Evolutionary conservation across 2,113 vertebrate genomes (phyloP).

Genomic region (Eulemur rufifrons): DNA sequence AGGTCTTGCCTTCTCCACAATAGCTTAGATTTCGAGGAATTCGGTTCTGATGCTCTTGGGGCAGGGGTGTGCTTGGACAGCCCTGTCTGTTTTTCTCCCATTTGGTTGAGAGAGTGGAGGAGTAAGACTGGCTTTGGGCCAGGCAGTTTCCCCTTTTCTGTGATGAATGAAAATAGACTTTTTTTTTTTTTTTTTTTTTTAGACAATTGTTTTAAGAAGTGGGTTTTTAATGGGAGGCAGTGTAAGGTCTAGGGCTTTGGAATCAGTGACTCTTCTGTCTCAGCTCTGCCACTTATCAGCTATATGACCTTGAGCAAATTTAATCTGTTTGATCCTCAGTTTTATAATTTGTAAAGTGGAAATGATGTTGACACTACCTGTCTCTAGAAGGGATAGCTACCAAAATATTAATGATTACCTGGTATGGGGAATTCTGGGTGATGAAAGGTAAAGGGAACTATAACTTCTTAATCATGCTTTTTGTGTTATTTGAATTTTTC

Average conservation of each 20-base stretch:
- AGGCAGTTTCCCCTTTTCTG: slow-evolving; percentile 1
- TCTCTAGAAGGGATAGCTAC: neutral
- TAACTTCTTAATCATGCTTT: slow-evolving; percentile 49
- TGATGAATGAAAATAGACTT: neutral
- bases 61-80: neutral
- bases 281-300: neutral
- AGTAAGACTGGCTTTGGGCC: slow-evolving; percentile 6
- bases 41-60: neutral
- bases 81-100: slow-evolving; percentile 5
- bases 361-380: neutral
- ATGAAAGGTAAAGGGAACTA: neutral
- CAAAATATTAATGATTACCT: neutral
- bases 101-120: slow-evolving; percentile 39
- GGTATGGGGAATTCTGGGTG: neutral
- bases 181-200: neutral
- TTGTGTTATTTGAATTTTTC: slow-evolving; percentile 18
- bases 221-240: neutral
- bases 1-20: neutral
- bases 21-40: neutral
- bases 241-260: neutral
- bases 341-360: slow-evolving; percentile 13
- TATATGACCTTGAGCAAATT: neutral
- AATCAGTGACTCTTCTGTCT: neutral
- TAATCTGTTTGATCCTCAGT: neutral
- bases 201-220: neutral